Evolutionary conservation across 2,797 vertebrate genomes (phyloP).

Genomic region (Aratinga solstitialis): DNA sequence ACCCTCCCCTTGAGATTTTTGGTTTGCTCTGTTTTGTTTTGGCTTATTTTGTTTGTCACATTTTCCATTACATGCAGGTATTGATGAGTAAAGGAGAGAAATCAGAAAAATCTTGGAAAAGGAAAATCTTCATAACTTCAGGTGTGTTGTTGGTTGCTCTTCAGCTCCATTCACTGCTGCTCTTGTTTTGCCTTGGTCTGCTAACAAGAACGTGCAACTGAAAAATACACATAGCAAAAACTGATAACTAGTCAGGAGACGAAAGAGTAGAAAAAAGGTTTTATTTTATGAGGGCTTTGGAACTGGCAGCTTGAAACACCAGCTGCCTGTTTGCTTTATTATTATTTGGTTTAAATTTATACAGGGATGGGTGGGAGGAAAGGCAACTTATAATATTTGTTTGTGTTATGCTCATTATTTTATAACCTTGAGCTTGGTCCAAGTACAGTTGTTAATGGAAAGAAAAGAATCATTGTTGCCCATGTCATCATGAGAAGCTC

Average conservation of each 20-base stretch:
- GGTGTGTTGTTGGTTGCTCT: conserved; percentile 32
- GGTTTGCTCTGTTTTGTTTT: not conserved
- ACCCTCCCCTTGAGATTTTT: not conserved
- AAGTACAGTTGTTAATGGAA: conserved; percentile 28
- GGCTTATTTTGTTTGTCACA: not conserved
- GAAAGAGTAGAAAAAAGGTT: conserved; percentile 42
- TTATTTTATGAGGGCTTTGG: conserved; percentile 38
- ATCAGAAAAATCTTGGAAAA: not conserved
- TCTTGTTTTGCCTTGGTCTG: conserved; percentile 53
- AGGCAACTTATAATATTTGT: conserved; percentile 59
- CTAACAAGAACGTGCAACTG: conserved; percentile 40
- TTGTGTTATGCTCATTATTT: conserved; percentile 55
- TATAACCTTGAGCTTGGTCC: conserved; percentile 41
- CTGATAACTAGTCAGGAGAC: not conserved
- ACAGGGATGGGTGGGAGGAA: conserved; percentile 54
- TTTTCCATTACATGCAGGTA: not conserved
- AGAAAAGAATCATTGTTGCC: conserved; percentile 19
- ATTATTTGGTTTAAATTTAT: conserved; percentile 73
- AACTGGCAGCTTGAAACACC: conserved; percentile 56
- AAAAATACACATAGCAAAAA: conserved; percentile 62
- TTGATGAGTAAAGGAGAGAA: not conserved
- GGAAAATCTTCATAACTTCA: not conserved
- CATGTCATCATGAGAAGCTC: not conserved
- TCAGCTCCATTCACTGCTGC: not conserved
- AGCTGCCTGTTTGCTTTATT: conserved; percentile 68